phyloP scores from a whole-genome alignment of 1,140 invertebrate species.

The Achatina immaculata region DNA sequence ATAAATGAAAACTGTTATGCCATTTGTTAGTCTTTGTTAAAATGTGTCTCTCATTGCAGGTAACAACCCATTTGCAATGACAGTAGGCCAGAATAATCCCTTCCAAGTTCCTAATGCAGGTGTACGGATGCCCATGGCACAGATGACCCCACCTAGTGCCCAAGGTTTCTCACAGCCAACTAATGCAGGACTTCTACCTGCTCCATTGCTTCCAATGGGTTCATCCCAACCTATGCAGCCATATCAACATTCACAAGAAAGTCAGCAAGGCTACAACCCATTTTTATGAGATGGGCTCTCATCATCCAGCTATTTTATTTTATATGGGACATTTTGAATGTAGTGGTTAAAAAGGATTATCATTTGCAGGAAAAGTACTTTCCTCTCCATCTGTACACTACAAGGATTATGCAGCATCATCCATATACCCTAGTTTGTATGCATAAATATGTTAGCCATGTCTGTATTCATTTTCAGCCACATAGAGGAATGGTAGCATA shows the following conservation, averaged over 20 bases:
- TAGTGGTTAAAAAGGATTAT: too few species aligned
- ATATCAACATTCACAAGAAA: background rate
- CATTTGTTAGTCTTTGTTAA: too few species aligned
- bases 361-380: too few species aligned
- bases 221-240: conserved; percentile 45
- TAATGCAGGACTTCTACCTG: conserved; percentile 47
- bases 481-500: too few species aligned
- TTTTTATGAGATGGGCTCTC: conserved; percentile 52
- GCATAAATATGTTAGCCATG: too few species aligned
- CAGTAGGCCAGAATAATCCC: conserved; percentile 51
- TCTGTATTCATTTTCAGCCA: too few species aligned
- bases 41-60: conserved; percentile 43
- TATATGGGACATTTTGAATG: too few species aligned
- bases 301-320: background rate
- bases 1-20: too few species aligned
- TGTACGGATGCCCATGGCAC: conserved; percentile 53
- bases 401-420: too few species aligned
- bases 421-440: too few species aligned
- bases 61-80: conserved; percentile 55
- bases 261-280: conserved; percentile 49
- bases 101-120: conserved; percentile 49
- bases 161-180: conserved; percentile 53
- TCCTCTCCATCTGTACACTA: too few species aligned
- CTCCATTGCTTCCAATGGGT: conserved; percentile 51
- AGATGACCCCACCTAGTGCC: conserved; percentile 45